Percentiles rank a stretch among this genome's conserved stretches.
phyloP scores from a whole-genome alignment of 2,113 vertebrate species.

The Notarius lentiginosus region DNA sequence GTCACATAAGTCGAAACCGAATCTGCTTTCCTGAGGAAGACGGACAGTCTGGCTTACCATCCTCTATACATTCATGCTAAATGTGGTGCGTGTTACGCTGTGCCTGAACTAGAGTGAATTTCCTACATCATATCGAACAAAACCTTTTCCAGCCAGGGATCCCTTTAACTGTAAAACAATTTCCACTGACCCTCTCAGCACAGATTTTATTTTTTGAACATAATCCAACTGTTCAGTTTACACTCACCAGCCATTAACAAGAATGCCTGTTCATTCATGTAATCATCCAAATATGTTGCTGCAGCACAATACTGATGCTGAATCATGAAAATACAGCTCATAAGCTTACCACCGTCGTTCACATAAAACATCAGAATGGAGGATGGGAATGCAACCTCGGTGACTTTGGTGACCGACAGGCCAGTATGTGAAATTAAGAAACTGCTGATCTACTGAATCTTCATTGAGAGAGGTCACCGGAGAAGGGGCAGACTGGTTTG shows the following conservation, averaged over 20 bases:
- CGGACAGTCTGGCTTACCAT: neutral
- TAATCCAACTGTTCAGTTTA: neutral
- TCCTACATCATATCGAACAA: neutral
- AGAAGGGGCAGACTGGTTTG: neutral
- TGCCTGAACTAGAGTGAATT: neutral
- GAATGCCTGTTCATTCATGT: neutral
- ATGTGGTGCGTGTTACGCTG: neutral
- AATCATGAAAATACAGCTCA: neutral
- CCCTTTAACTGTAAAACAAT: no score
- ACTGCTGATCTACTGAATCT: no score
- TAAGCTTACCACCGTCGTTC: neutral
- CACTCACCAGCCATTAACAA: neutral
- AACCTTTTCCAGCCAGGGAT: neutral
- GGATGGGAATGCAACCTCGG: neutral
- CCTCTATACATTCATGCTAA: neutral
- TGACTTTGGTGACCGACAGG: neutral
- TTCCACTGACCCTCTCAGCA: neutral
- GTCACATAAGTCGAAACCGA: neutral
- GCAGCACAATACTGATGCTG: neutral
- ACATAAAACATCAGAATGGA: neutral
- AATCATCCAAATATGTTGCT: neutral
- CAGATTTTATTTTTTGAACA: neutral
- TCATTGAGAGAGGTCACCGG: neutral
- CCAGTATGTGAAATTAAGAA: neutral
- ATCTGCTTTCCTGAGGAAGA: neutral